Percentiles rank a stretch among this genome's conserved stretches.
These are phyloP conservation scores for Formica selysi DNA, from an alignment of 1,140 invertebrate species.

Conservation along the genomic window DNA sequence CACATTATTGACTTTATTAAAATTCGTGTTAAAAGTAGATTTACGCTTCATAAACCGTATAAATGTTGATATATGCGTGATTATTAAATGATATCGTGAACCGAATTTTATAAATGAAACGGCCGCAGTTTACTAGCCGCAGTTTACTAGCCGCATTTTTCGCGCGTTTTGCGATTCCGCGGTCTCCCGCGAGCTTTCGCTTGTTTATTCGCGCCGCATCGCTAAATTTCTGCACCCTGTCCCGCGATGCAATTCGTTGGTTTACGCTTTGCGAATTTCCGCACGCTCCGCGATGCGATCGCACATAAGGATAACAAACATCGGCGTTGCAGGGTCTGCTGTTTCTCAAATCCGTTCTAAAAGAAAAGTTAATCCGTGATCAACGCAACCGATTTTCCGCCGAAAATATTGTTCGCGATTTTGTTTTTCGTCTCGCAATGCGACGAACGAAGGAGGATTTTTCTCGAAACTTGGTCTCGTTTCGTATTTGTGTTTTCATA, in stretches of 20 bases:
- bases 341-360: conserved; percentile 68
- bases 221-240: conserved; percentile 77
- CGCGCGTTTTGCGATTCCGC: neutral
- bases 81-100: neutral
- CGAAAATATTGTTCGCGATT: neutral
- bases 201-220: conserved; percentile 67
- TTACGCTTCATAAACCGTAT: neutral
- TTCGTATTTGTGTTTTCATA: neutral
- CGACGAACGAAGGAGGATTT: neutral
- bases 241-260: conserved; percentile 77
- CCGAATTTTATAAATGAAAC: neutral
- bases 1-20: conserved; percentile 25
- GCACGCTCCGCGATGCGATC: conserved; percentile 75
- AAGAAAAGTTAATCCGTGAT: conserved; percentile 70
- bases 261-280: conserved; percentile 70
- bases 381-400: conserved; percentile 62
- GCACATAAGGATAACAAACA: conserved; percentile 84
- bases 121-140: neutral
- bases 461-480: neutral
- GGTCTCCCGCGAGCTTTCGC: neutral
- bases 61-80: neutral
- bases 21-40: conserved; percentile 15
- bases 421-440: neutral
- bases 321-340: conserved; percentile 72
- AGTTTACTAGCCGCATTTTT: neutral